Percentiles rank a stretch among this genome's conserved stretches.
These are phyloP conservation scores for Chalcosyrphus nemorum DNA, from an alignment of 2,888 invertebrate species.

Conservation along the genomic window DNA sequence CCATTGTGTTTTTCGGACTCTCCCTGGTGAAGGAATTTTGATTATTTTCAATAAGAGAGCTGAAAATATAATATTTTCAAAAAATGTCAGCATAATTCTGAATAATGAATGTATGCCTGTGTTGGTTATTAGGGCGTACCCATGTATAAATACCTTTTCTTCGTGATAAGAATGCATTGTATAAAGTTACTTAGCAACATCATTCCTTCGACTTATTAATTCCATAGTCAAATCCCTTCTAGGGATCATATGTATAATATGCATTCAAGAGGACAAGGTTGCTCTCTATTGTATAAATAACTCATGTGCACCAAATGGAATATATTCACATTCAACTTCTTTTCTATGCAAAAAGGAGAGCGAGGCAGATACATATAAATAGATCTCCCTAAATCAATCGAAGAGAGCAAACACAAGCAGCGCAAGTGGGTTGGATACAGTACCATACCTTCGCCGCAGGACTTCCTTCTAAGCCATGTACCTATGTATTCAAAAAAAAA, in stretches of 20 bases:
- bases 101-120: neutral
- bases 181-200: neutral
- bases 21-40: too few relatives aligned
- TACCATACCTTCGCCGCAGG: constrained; percentile 14
- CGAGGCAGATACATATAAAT: too few relatives aligned
- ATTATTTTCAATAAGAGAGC: too few relatives aligned
- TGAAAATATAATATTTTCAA: too few relatives aligned
- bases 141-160: neutral
- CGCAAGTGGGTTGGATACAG: neutral
- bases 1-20: too few relatives aligned
- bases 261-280: neutral
- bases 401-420: constrained; percentile 29
- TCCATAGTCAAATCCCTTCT: neutral
- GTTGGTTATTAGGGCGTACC: neutral
- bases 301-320: neutral
- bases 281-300: neutral
- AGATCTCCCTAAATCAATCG: constrained; percentile 19
- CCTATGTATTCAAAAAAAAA: constrained; percentile 1
- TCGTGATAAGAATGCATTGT: constrained; percentile 10
- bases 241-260: neutral
- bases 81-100: too few relatives aligned
- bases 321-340: constrained; percentile 12
- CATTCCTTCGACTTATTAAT: neutral
- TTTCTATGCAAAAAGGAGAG: neutral
- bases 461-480: neutral